Base-by-base conservation (phyloP, 2,797 vertebrate genomes). In the Miichthys miiuy region DNA sequence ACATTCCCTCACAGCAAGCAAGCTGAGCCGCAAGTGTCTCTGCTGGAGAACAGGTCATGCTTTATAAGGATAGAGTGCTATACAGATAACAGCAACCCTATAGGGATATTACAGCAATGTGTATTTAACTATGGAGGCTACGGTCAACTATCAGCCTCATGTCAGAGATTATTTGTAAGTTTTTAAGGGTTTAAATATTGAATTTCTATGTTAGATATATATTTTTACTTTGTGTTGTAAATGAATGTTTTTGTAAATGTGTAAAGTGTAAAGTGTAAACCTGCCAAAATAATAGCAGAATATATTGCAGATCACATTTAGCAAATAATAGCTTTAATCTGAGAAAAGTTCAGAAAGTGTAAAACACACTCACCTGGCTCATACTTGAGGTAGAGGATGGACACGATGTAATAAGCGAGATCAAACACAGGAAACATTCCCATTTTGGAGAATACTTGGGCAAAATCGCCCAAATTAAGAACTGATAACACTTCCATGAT, bases 311-410 rank as follows among this genome's bases (percentile, higher is more conserved):
- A 30, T 54, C 10, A 44, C 17, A 34, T 42, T 34, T 3, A n/a
- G 57, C 12, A 27, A 25, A 27, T 41, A n/a, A 34, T 54, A 17
- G 3, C 3, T 8, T 46, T 61, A 11, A 41, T 51, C 3, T 58
- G 21, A 14, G 20, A n/a, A 21, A 30, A 0, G 44, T n/a, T 42
- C 2, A 80, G 5, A 57, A 77, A 61, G 56, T 48, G 25, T 46
- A 13, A 57, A 44, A 68, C n/a, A 12, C 46, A 89, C 96, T 95
- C 84, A 99, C 98, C 98, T 92, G 97, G 97, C 92, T 99, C 97
- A 88, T 98, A 98, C 89, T 97, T 98, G 93, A 99, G 97, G 95
- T 99, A 99, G 91, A 99, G 96, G 86, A 99, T 94, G 84, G 98
- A 99, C 83, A 99, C 96, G 88, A 99, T 97, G 95, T 98, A 99